Evolutionary conservation across 2,113 vertebrate species (phyloP).

Genomic region (Anoura caudifer): DNA sequence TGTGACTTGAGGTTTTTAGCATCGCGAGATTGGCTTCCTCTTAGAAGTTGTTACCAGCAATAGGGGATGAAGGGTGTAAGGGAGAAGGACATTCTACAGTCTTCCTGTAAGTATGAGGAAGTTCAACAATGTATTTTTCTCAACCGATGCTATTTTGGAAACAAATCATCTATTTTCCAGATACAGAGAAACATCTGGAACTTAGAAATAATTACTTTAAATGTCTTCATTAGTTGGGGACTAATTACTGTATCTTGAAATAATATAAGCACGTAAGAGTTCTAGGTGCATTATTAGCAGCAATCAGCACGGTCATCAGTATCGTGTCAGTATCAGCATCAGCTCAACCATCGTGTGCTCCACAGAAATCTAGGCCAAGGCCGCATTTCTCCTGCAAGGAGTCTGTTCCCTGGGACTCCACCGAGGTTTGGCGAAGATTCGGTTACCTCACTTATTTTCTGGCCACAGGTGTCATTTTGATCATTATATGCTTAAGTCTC

Average conservation of each 20-base stretch:
- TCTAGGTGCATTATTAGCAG: neutral
- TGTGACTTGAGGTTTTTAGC: neutral
- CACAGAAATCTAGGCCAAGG: neutral
- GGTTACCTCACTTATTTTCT: neutral
- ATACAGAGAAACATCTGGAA: neutral
- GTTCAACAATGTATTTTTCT: neutral
- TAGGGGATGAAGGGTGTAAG: neutral
- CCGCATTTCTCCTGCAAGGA: neutral
- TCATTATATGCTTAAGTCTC: neutral
- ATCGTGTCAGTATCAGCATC: neutral
- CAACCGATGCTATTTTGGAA: neutral
- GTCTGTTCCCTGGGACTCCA: neutral
- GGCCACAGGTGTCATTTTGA: neutral
- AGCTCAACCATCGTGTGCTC: neutral
- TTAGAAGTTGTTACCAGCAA: neutral
- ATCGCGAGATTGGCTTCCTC: neutral
- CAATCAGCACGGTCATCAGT: neutral
- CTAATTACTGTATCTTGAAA: neutral
- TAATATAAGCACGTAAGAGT: neutral
- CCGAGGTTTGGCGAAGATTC: neutral
- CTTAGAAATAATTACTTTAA: neutral
- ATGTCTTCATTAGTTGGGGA: neutral
- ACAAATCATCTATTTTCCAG: neutral
- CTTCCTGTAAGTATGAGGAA: neutral
- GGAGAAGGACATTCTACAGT: neutral